Evolutionary conservation across 2,888 invertebrate genomes (phyloP), one percentile per base, ranked within the genome.

Genomic region (Eupithecia centaureata): DNA sequence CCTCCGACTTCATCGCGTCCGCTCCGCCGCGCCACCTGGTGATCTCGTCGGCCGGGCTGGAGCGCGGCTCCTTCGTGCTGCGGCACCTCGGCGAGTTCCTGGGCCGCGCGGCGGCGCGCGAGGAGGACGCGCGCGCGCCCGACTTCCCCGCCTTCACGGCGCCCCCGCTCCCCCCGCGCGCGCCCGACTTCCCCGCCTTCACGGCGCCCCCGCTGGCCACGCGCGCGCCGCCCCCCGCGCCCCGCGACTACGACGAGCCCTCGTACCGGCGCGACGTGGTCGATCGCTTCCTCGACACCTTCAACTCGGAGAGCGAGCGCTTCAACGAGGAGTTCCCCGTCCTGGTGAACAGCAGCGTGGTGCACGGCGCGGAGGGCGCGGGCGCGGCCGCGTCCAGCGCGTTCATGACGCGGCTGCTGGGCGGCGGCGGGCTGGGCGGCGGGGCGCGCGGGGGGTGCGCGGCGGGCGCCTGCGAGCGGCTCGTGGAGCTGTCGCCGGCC

Each of bases 281-380:
- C 38, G 83, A 82, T 66, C 83, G 84, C 54, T 92, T 91, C 72
- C 86, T 91, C 1, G 87, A 90, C 38, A 89, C 88, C 71, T 91
- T 90, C 76, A 90, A 91, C 71, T 86, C 86, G 72, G 86, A 91
- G 76, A 88, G 86, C 51, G 89, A 88, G 33, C 79, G 84, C 57
- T 89, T 87, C 72, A 88, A 86, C 76, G 86, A 85, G 0, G 86
- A 89, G 68, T 91, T 89, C 51, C 92, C 92, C 25, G 76, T 92
- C 38, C 42, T 92, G 71, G 90, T 87, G 73, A 92, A 92, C 74
- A 90, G 79, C 47, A 90, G 87, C 60, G 82, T 91, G 12, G 83
- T 89, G 54, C 91, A 91, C 67, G 75, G 78, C 15, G 75, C 78
- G 38, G 60, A 72, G 8, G 70, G 73, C 7, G 83, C 5, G 71